These are phyloP conservation scores for Periparus ater DNA, from an alignment of 2,797 vertebrate genomes.

Conservation along the genomic window DNA sequence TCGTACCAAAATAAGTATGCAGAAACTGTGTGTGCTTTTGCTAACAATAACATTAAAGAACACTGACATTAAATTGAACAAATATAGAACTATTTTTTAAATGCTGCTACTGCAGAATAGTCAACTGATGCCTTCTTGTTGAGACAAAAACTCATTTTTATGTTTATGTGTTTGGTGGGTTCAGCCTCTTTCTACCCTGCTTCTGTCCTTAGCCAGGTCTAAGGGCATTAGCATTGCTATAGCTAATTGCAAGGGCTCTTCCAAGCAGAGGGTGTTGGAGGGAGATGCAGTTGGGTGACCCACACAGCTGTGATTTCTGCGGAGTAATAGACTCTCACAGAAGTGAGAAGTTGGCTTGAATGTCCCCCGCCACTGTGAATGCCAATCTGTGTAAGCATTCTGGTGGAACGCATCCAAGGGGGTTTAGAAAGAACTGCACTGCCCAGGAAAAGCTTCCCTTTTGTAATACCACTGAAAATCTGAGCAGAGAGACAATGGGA, in stretches of 20 bases:
- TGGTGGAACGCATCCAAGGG: neutral
- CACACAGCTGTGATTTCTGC: neutral
- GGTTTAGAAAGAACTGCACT: neutral
- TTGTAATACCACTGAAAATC: neutral
- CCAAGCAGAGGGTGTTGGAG: neutral
- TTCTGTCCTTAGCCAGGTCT: neutral
- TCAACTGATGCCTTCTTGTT: neutral
- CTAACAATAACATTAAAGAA: neutral
- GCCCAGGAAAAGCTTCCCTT: neutral
- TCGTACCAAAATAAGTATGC: neutral
- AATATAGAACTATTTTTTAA: neutral
- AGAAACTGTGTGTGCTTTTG: neutral
- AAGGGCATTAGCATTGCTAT: neutral
- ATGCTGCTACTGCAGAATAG: neutral
- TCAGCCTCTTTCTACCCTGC: neutral
- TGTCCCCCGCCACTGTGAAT: fast-evolving
- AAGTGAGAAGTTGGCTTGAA: neutral
- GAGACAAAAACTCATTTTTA: neutral
- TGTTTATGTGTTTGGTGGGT: neutral
- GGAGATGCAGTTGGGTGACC: neutral
- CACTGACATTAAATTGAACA: neutral
- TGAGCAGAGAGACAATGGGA: neutral
- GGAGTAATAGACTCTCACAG: neutral
- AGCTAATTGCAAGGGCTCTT: neutral
- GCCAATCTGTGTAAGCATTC: neutral